Evolutionary conservation across 64 coral and sea anemone species (phyloP).

Genomic region (Montipora cactus): DNA sequence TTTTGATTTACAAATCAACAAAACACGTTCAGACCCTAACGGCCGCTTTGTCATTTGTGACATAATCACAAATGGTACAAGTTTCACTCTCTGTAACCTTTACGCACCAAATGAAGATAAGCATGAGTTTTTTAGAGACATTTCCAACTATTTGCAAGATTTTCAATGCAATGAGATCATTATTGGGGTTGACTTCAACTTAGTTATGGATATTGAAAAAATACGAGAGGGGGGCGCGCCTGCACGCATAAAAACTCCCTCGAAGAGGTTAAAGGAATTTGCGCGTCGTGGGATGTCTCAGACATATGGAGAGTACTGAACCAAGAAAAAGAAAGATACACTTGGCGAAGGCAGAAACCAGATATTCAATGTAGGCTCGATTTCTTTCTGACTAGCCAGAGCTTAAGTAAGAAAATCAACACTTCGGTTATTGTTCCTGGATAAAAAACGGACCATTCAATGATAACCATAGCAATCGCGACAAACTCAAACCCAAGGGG

Average conservation of each 20-base stretch:
- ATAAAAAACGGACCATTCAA: too few relatives aligned
- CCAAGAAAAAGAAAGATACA: constrained; percentile 14
- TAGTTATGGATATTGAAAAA: constrained; percentile 30
- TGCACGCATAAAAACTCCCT: constrained; percentile 18
- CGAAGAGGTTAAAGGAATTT: constrained; percentile 1
- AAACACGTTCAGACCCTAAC: too few relatives aligned
- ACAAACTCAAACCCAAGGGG: too few relatives aligned
- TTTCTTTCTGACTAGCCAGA: background rate
- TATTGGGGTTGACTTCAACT: constrained; percentile 8
- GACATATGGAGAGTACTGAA: constrained; percentile 49
- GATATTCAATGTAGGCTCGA: background rate
- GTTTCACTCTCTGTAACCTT: constrained; percentile 30
- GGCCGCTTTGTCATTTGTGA: constrained; percentile 45
- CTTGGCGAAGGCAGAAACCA: background rate
- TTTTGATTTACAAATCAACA: too few relatives aligned
- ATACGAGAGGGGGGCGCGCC: background rate
- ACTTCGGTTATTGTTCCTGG: too few relatives aligned
- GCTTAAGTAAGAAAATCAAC: too few relatives aligned
- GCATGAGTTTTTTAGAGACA: constrained; percentile 32
- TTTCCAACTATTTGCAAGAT: constrained; percentile 26
- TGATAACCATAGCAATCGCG: too few relatives aligned
- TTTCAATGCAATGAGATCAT: constrained; percentile 25
- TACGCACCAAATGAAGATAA: constrained; percentile 64
- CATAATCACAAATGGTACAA: constrained; percentile 26
- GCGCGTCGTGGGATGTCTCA: background rate